Evolutionary conservation across 1,140 invertebrate genomes (phyloP), one percentile per base, ranked within the genome.

Genomic region (Apis cerana): DNA sequence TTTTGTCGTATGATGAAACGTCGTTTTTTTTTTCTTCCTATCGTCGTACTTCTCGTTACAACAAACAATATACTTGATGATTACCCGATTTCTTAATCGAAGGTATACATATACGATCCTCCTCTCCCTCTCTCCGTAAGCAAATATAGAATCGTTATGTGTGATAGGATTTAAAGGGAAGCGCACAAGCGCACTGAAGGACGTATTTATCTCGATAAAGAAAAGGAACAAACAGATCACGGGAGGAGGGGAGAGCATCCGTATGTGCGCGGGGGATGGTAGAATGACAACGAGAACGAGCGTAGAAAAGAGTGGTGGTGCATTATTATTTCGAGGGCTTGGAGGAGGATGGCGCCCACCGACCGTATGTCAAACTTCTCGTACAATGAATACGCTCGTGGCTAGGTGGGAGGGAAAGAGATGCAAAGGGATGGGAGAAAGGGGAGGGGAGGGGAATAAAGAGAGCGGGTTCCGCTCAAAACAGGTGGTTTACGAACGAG

Each of bases 401-500:
- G 3, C 0, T 48, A 11, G 56, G 70, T 64, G 56, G 48, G 19
- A 64, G 10, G 78, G 43, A 64, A 0, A n/a, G 43, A n/a, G 65
- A 13, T 68, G 43, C 7, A 68, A 68, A n/a, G 33, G 8, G 27
- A 0, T 7, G 10, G 19, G 0, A 15, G 75, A 0, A 13, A 58
- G 27, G 33, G 33, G 33, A 82, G 27, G 50, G 61, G 19, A 83
- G 78, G 50, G 1, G 59, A 68, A 76, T 67, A 75, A 70, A 70
- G 83, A 48, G 50, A 64, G 75, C 68, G 82, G 85, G 83, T 86
- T 85, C 85, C 81, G 84, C 85, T 91, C 85, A 87, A 92, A 94
- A 93, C 93, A 94, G 93, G 92, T 93, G 93, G 93, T 92, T 43
- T 93, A 93, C 81, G 88, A 91, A 84, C 82, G 82, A 89, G 87